Conservation (phyloP, 2,797 vertebrate species). For the Sarcoramphus papa region DNA sequence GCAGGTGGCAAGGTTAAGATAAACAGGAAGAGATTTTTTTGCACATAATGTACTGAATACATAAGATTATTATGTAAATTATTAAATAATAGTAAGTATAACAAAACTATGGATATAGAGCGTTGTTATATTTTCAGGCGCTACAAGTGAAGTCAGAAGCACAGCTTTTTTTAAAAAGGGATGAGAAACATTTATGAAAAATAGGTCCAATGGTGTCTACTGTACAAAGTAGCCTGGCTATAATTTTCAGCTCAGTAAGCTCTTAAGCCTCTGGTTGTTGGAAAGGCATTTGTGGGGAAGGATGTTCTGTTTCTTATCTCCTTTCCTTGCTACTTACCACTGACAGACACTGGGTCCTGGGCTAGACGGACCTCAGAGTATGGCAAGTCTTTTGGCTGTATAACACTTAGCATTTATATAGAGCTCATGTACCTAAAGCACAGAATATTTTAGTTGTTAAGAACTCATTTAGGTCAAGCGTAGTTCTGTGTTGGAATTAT, state of each 20-base stretch:
- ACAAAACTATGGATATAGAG: neutral
- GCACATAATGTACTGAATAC: neutral
- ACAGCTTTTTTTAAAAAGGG: neutral
- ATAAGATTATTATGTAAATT: neutral
- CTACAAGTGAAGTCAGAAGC: neutral
- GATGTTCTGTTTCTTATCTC: conserved; percentile 19
- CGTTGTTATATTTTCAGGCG: neutral
- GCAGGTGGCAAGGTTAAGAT: neutral
- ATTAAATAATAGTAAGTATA: neutral
- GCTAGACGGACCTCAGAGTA: neutral
- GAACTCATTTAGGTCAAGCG: neutral
- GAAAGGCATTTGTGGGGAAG: conserved; percentile 1
- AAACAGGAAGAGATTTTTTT: neutral
- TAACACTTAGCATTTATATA: neutral
- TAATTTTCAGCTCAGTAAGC: neutral
- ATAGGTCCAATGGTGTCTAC: neutral
- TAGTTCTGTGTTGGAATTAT: neutral
- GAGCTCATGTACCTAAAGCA: neutral
- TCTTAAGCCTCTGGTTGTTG: neutral
- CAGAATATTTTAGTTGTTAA: neutral
- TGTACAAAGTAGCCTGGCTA: neutral
- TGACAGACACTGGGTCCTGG: neutral
- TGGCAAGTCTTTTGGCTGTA: neutral
- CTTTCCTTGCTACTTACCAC: neutral
- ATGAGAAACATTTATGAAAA: neutral